A percentile compares a stretch with the other conserved stretches of the same genome.
These are phyloP conservation scores for Leptopilina boulardi DNA, from an alignment of 1,140 invertebrate species.

Conservation along the genomic window DNA sequence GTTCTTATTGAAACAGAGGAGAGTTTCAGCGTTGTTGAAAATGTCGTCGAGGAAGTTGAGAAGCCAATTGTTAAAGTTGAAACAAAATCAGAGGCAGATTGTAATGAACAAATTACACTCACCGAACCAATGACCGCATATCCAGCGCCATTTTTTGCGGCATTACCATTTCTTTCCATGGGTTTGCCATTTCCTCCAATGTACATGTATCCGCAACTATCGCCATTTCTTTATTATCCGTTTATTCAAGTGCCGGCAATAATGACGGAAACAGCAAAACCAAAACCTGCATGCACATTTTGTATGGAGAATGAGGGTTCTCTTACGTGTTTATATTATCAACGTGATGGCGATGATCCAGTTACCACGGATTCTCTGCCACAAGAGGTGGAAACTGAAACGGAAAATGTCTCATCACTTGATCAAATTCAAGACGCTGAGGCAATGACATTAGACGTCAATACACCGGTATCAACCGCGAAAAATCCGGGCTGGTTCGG, in stretches of 20 bases:
- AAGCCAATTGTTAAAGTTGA: slow-evolving; percentile 37
- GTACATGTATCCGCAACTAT: slow-evolving; percentile 71
- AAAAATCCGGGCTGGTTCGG: slow-evolving; percentile 82
- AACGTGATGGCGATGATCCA: slow-evolving; percentile 59
- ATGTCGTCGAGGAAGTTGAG: not conserved
- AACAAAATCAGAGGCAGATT: slow-evolving; percentile 51
- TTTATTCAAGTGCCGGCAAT: slow-evolving; percentile 65
- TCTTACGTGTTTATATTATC: slow-evolving; percentile 71
- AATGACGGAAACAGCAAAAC: slow-evolving; percentile 57
- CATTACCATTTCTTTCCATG: slow-evolving; percentile 73
- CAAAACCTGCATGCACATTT: slow-evolving; percentile 70
- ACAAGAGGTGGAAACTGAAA: slow-evolving; percentile 44
- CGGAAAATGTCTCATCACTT: slow-evolving; percentile 28
- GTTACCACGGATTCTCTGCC: slow-evolving; percentile 42
- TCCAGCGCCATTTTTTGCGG: slow-evolving; percentile 70
- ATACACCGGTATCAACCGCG: slow-evolving; percentile 62
- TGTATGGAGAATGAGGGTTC: slow-evolving; percentile 74
- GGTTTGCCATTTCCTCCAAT: slow-evolving; percentile 73
- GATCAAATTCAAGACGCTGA: slow-evolving; percentile 58
- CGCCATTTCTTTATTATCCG: slow-evolving; percentile 70
- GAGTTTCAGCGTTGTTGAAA: slow-evolving; percentile 36
- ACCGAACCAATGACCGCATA: slow-evolving; percentile 64
- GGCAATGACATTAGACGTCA: slow-evolving; percentile 57
- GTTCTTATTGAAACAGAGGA: slow-evolving; percentile 35
- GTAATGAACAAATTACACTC: slow-evolving; percentile 56